These are phyloP conservation scores for Polietes domitor DNA, from an alignment of 2,888 invertebrate genomes.

Conservation along the genomic window DNA sequence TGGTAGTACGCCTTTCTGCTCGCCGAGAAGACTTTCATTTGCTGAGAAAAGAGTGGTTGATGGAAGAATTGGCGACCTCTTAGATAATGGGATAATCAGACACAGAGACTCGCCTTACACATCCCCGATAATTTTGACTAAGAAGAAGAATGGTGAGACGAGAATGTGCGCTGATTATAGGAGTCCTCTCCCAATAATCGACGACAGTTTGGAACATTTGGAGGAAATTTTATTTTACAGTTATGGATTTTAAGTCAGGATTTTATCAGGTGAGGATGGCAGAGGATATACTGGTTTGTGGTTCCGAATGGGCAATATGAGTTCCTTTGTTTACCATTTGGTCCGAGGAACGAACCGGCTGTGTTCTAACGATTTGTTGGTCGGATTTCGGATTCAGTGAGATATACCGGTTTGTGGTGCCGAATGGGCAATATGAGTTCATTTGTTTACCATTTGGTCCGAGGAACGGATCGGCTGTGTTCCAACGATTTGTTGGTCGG, in stretches of 20 bases:
- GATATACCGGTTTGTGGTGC: conserved; percentile 38
- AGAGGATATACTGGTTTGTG: conserved; percentile 67
- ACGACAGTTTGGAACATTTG: conserved; percentile 63
- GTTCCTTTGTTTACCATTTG: conserved; percentile 44
- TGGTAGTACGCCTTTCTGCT: too few relatives aligned
- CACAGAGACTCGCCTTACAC: conserved; percentile 60
- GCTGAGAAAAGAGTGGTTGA: conserved; percentile 43
- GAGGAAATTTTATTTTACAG: conserved; percentile 64
- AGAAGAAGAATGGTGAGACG: too few relatives aligned
- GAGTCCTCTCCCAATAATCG: conserved; percentile 44
- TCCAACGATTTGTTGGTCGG: conserved; percentile 29
- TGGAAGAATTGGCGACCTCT: conserved; percentile 52
- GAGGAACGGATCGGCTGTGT: not conserved
- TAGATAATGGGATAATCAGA: too few relatives aligned
- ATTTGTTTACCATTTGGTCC: conserved; percentile 44
- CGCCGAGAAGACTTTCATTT: conserved; percentile 54
- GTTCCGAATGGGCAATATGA: conserved; percentile 68
- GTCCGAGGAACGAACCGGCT: too few relatives aligned
- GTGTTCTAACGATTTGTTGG: conserved; percentile 59
- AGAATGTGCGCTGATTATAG: conserved; percentile 1
- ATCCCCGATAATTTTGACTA: conserved; percentile 52
- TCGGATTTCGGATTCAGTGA: too few relatives aligned
- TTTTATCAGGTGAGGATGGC: conserved; percentile 67
- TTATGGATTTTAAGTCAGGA: conserved; percentile 68
- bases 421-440: conserved; percentile 19